A percentile compares a stretch with the other conserved stretches of the same genome.
phyloP scores from a whole-genome alignment of 2,113 vertebrate genomes.

The Larimichthys crocea region DNA sequence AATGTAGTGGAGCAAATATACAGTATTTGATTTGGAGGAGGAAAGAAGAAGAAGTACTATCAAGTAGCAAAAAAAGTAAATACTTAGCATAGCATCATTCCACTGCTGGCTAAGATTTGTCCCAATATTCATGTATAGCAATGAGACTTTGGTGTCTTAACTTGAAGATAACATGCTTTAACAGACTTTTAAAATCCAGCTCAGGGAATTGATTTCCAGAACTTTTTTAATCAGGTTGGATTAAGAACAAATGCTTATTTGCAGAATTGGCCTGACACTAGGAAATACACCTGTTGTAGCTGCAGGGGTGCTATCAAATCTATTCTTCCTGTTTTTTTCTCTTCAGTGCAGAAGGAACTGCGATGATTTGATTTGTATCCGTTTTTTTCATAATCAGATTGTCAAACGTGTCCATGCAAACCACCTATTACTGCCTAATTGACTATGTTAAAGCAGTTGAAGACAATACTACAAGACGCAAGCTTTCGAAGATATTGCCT shows the following conservation, averaged over 20 bases:
- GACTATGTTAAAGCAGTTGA: background rate
- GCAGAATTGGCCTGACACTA: constrained; percentile 51
- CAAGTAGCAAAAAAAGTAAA: background rate
- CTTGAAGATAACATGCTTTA: constrained; percentile 45
- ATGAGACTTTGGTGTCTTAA: constrained; percentile 33
- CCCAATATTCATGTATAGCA: background rate
- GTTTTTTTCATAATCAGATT: constrained; percentile 3
- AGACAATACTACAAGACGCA: background rate
- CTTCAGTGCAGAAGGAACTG: background rate
- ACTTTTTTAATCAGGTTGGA: constrained; percentile 66
- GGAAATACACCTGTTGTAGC: constrained; percentile 54
- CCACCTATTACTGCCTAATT: constrained; percentile 23
- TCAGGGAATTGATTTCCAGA: constrained; percentile 56
- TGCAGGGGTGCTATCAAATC: constrained; percentile 39
- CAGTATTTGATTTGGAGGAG: background rate
- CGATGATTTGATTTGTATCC: constrained; percentile 13
- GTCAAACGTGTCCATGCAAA: constrained; percentile 5
- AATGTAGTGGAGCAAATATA: background rate
- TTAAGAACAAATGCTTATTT: constrained; percentile 72
- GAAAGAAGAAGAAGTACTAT: background rate
- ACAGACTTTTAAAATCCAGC: constrained; percentile 63
- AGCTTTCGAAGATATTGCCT: background rate
- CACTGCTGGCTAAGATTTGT: background rate
- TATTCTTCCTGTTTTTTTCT: constrained; percentile 7
- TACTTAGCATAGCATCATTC: no score